phyloP scores from a whole-genome alignment of 2,113 vertebrate genomes.

The Cathartes aura region DNA sequence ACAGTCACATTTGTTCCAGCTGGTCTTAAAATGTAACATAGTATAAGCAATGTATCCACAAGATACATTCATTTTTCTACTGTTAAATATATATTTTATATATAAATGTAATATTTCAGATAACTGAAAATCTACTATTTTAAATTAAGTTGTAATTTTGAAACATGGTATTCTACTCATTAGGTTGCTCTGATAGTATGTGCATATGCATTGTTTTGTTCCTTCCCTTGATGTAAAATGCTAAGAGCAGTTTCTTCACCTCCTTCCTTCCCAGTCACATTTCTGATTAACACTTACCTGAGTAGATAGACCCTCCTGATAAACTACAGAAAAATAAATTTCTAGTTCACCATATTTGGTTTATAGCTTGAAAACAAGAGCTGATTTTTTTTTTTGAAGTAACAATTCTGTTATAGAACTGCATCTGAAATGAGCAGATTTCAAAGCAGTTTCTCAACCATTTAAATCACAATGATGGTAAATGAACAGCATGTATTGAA shows the following conservation, averaged over 20 bases:
- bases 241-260: not conserved
- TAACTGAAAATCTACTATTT: not conserved
- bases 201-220: not conserved
- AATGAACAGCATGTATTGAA: not conserved
- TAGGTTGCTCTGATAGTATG: not conserved
- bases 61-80: not conserved
- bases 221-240: not conserved
- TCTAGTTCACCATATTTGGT: not conserved
- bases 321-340: not conserved
- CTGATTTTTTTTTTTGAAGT: not conserved
- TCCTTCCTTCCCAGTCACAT: not conserved
- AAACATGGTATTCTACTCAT: not conserved
- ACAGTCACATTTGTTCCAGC: not conserved
- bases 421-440: not conserved
- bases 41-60: not conserved
- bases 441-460: not conserved
- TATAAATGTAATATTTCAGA: not conserved
- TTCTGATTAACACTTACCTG: not conserved
- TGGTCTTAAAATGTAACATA: not conserved
- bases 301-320: not conserved
- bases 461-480: not conserved
- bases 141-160: not conserved
- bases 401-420: not conserved
- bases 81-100: not conserved
- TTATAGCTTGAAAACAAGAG: not conserved